These are phyloP conservation scores for Carassius carassius DNA, from an alignment of 2,113 vertebrate species.

Conservation along the genomic window DNA sequence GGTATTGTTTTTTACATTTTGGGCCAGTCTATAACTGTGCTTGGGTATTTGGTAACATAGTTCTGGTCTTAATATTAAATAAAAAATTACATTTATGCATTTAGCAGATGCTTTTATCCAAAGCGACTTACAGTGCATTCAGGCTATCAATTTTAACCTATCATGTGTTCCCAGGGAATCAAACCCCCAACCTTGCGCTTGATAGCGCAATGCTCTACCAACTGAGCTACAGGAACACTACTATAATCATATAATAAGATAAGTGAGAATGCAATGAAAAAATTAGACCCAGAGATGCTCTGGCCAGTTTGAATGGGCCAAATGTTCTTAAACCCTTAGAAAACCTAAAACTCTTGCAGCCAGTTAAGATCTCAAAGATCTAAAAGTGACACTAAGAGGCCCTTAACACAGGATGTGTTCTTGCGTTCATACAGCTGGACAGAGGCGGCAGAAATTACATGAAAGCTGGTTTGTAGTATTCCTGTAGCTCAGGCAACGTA, in stretches of 20 bases:
- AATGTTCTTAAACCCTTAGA: not conserved
- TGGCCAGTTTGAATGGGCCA: not conserved
- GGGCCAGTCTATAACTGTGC: slow-evolving; percentile 39
- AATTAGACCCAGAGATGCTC: not conserved
- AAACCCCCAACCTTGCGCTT: too few species aligned
- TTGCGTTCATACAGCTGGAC: not conserved
- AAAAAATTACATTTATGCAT: too few species aligned
- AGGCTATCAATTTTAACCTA: too few species aligned
- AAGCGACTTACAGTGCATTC: too few species aligned
- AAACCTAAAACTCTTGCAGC: slow-evolving; percentile 10
- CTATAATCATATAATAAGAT: too few species aligned
- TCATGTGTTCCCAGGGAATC: too few species aligned
- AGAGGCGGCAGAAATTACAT: not conserved
- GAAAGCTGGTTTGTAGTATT: slow-evolving; percentile 1
- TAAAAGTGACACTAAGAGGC: slow-evolving; percentile 14
- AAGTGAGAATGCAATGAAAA: not conserved
- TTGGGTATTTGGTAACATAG: not conserved
- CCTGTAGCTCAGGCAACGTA: not conserved
- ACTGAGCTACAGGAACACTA: too few species aligned
- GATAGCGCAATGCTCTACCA: too few species aligned
- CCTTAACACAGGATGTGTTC: not conserved
- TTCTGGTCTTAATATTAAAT: not conserved
- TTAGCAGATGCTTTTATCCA: too few species aligned
- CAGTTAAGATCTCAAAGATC: not conserved
- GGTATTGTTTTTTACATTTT: slow-evolving; percentile 17